Evolutionary conservation across 2,888 invertebrate species (phyloP), one percentile per base, ranked within the genome.

Genomic region (Meliscaeva auricollis): DNA sequence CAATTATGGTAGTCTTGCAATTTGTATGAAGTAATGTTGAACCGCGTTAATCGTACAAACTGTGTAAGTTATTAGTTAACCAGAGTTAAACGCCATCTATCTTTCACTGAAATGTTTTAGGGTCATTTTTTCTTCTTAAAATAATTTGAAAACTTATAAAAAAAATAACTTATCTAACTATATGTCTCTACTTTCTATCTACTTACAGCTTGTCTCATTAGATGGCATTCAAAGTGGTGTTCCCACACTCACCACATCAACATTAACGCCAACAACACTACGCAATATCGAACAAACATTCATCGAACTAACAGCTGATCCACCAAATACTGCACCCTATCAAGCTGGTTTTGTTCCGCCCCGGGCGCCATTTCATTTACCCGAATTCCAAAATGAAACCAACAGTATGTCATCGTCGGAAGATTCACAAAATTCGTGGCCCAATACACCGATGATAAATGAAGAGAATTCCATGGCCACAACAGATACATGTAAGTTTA

Each of bases 301-400:
- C 93, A 95, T 96, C 91, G 97, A 98, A 93, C 93, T 97, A 90
- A 96, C 96, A 93, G 94, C 94, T 90, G 95, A 95, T 89, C 95
- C 95, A 88, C 95, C 94, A 94, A 92, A 96, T 94, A 91, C 94
- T 94, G 84, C 95, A 94, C 93, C 96, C 89, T 96, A 95, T 92
- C 97, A 98, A 94, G 98, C 98, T 79, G 97, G 98, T 87, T 98
- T 98, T 92, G 98, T 98, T 87, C 98, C 98, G 80, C 98, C 98
- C 26, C 90, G 95, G 88, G 94, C 93, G 52, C 93, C 94, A 77
- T 93, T 89, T 41, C 87, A 87, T 68, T 88, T 88, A 73, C 80
- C 88, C 62, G 81, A 89, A 41, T 72, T 85, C 72, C 73, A 73
- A 74, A 80, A 88, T 87, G 87, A 88, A 62, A 88, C 88, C 62